phyloP scores from a whole-genome alignment of 2,113 vertebrate genomes.

The Pluvialis apricaria region DNA sequence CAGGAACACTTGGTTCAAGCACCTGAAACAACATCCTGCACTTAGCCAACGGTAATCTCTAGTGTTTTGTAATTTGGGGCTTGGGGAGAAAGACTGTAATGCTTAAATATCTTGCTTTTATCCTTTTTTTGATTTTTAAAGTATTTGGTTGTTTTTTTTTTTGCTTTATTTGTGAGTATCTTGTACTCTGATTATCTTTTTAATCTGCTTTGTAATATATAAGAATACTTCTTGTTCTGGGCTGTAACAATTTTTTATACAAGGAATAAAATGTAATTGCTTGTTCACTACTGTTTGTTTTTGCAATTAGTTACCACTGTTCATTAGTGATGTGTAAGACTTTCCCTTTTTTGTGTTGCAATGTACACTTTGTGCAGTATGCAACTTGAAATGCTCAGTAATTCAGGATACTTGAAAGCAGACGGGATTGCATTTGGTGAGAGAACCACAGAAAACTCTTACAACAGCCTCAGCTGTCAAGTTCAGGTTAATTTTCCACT shows the following conservation, averaged over 20 bases:
- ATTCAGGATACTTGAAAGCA: not conserved
- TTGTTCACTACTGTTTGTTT: not conserved
- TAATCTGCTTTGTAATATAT: not conserved
- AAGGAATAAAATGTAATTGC: not conserved
- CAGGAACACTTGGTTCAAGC: slow-evolving; percentile 90
- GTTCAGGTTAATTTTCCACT: not conserved
- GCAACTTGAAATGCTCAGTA: not conserved
- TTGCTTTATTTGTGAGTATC: not conserved
- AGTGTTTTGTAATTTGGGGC: not conserved
- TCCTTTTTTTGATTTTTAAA: not conserved
- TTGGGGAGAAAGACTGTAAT: not conserved
- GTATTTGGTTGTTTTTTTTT: not conserved
- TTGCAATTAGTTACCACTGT: not conserved
- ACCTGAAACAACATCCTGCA: slow-evolving; percentile 78
- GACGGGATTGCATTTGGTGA: not conserved
- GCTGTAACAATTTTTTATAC: not conserved
- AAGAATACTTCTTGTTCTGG: not conserved
- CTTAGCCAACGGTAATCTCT: slow-evolving; percentile 82
- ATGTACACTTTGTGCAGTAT: not conserved
- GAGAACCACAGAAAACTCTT: not conserved
- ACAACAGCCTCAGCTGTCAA: not conserved
- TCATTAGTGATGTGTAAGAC: not conserved
- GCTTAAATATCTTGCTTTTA: not conserved
- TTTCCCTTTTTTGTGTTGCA: not conserved
- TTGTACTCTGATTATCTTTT: not conserved